Conservation (phyloP, 2,113 vertebrate genomes). For the Platichthys flesus region DNA sequence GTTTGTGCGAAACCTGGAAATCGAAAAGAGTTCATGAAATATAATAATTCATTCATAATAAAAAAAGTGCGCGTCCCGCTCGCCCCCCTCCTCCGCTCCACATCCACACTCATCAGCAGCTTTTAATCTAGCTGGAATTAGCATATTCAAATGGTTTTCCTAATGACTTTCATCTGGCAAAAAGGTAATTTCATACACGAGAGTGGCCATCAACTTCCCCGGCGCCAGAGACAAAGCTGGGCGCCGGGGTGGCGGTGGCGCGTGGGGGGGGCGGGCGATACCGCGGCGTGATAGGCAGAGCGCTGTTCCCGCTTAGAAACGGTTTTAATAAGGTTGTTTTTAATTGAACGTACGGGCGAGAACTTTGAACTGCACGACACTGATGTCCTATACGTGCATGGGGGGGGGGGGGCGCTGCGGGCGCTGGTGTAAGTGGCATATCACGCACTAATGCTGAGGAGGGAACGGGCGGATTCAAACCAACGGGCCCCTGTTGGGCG, state of each 20-base stretch:
- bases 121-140: conserved; percentile 74
- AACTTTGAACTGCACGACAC: conserved; percentile 59
- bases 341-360: conserved; percentile 55
- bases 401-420: conserved; percentile 32
- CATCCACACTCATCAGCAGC: conserved; percentile 72
- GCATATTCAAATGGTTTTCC: conserved; percentile 77
- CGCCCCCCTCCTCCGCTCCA: not conserved
- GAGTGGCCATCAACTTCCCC: conserved; percentile 58
- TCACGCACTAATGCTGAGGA: conserved; percentile 52
- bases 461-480: conserved; percentile 19
- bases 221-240: conserved; percentile 56
- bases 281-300: conserved; percentile 11
- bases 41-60: conserved; percentile 11
- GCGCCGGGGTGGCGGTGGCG: not conserved
- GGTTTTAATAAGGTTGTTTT: conserved; percentile 41
- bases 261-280: conserved; percentile 29
- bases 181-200: conserved; percentile 71
- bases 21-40: conserved; percentile 1
- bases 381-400: not conserved
- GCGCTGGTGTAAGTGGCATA: conserved; percentile 60
- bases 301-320: not conserved
- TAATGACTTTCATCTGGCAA: conserved; percentile 75
- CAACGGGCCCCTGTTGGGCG: conserved; percentile 34
- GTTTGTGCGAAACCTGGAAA: not conserved
- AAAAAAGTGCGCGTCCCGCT: conserved; percentile 12